phyloP scores from a whole-genome alignment of 1,140 invertebrate species.

The Ylistrum balloti region DNA sequence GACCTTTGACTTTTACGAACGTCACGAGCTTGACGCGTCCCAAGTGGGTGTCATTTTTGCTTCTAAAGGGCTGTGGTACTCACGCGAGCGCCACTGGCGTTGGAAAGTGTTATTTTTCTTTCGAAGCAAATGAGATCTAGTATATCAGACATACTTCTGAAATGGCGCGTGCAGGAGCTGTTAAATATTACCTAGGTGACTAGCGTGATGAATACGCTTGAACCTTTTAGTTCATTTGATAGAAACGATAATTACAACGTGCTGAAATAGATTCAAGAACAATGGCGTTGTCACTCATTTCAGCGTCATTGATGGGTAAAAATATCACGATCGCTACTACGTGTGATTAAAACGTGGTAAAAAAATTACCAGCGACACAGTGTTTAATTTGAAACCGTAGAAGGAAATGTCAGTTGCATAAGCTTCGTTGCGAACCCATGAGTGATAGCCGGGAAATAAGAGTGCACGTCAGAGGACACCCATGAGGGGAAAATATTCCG shows the following conservation, averaged over 20 bases:
- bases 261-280: constrained; percentile 16
- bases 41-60: neutral
- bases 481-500: neutral
- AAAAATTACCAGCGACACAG: neutral
- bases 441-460: neutral
- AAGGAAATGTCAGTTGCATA: constrained; percentile 22
- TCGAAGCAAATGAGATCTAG: neutral
- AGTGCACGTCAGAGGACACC: neutral
- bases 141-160: neutral
- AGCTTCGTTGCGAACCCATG: neutral
- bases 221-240: constrained; percentile 21
- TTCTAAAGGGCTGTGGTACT: neutral
- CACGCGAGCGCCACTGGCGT: neutral
- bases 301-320: neutral
- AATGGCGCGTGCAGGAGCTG: neutral
- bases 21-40: neutral
- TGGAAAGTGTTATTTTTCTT: neutral
- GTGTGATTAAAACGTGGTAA: constrained; percentile 12
- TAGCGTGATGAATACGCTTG: constrained; percentile 14
- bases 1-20: neutral
- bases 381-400: constrained; percentile 31
- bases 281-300: neutral
- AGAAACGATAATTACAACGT: neutral
- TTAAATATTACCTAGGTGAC: neutral
- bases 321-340: neutral